Base-by-base conservation (phyloP, 2,113 vertebrate species). In the Aspidoscelis tigris region DNA sequence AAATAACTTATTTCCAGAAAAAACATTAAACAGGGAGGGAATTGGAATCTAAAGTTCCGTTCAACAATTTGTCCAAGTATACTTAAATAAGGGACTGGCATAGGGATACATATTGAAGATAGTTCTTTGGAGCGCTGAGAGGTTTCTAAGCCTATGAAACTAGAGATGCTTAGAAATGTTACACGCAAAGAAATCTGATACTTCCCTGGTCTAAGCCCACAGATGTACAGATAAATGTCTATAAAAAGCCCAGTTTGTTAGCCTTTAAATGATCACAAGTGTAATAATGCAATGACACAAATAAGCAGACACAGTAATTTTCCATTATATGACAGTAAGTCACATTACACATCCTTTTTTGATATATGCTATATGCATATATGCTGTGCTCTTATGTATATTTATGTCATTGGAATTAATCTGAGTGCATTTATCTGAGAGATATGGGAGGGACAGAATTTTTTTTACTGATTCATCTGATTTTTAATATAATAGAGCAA, bases 401-500 rank as follows among this genome's bases (percentile, higher is more conserved):
- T 58, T 61, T 68, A 44, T 39, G 1, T 8, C n/a, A 61, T 39
- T 39, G n/a, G 33, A 55, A 50, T 75, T 50, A 24, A 75, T 6
- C 11, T 33, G 10, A 50, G 47, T 76, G 16, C 26, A 12, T 53
- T n/a, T 3, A 76, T 75, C 4, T 53, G 50, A 5, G 8, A 74
- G 22, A 74, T 5, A 72, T 72, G 33, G 14, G 24, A 44, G 43
- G 43, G 5, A 24, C 6, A 55, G 0, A 33, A 65, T 89, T n/a
- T 83, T n/a, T 83, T 41, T 21, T 12, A 86, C 82, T 77, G 24
- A 2, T 58, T n/a, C 1, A n/a, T 77, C 33, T 79, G 39, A 55
- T 0, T 58, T 55, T 72, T 76, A 22, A 44, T 76, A 64, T 72
- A 61, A 76, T 66, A 70, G 39, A 61, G 71, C 14, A n/a, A 85